phyloP scores from a whole-genome alignment of 2,797 vertebrate genomes.

The Catamblyrhynchus diadema region DNA sequence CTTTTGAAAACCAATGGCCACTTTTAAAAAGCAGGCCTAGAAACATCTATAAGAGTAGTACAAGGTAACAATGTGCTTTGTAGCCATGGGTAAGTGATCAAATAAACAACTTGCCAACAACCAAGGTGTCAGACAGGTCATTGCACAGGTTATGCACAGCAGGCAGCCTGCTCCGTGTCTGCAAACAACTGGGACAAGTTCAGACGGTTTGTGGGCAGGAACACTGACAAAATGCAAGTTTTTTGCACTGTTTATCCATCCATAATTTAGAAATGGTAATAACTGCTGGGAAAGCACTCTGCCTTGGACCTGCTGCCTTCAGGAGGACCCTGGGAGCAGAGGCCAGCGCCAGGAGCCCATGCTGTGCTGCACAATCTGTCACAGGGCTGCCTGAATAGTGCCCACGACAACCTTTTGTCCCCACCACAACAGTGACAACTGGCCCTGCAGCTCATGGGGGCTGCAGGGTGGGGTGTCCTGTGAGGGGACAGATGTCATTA shows the following conservation, averaged over 20 bases:
- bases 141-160: neutral
- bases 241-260: neutral
- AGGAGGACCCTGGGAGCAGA: neutral
- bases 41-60: neutral
- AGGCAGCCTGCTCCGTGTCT: neutral
- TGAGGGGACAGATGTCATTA: constrained; percentile 6
- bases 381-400: neutral
- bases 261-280: constrained; percentile 21
- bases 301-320: neutral
- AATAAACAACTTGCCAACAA: neutral
- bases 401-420: constrained; percentile 6
- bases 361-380: constrained; percentile 33
- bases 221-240: neutral
- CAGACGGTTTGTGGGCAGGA: neutral
- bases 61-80: neutral
- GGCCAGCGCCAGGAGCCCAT: neutral
- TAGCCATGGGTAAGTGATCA: constrained; percentile 9
- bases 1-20: neutral
- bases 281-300: constrained; percentile 1
- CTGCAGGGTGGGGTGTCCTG: constrained; percentile 23
- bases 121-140: neutral
- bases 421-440: neutral
- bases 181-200: neutral
- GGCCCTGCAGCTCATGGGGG: neutral
- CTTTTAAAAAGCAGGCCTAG: neutral